A percentile compares a stretch with the other conserved stretches of the same genome.
Conservation (phyloP, 2,113 vertebrate genomes). For the Takifugu bimaculatus region DNA sequence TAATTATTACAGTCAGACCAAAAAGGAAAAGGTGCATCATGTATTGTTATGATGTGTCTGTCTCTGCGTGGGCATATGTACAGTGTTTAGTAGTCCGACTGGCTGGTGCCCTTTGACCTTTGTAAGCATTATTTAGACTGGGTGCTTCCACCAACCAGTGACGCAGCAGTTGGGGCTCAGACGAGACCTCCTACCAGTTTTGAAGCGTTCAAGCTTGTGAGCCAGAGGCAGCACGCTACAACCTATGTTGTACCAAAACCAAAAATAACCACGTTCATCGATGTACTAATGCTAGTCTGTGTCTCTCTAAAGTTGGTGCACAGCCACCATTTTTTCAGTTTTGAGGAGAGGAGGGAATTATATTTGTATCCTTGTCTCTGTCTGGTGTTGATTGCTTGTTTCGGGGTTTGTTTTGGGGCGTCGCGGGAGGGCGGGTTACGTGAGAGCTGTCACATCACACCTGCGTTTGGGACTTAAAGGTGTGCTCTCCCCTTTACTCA, state of each 20-base stretch:
- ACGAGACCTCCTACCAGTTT: slow-evolving; percentile 43
- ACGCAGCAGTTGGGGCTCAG: slow-evolving; percentile 42
- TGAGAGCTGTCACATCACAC: slow-evolving; percentile 50
- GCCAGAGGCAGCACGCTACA: slow-evolving; percentile 56
- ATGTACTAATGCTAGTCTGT: slow-evolving; percentile 67
- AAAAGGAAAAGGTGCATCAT: slow-evolving; percentile 71
- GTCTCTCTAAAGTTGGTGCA: slow-evolving; percentile 53
- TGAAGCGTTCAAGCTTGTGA: slow-evolving; percentile 47
- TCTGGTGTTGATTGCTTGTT: slow-evolving; percentile 62
- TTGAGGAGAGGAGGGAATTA: slow-evolving; percentile 63
- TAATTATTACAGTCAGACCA: slow-evolving; percentile 75
- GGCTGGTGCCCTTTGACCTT: slow-evolving; percentile 55
- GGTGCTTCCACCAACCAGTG: slow-evolving; percentile 56
- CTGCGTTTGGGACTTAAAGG: neutral
- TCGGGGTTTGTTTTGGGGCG: slow-evolving; percentile 25
- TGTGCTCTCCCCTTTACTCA: slow-evolving; percentile 50
- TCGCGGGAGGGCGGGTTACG: slow-evolving; percentile 41
- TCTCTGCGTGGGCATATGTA: slow-evolving; percentile 64
- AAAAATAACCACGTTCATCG: slow-evolving; percentile 72
- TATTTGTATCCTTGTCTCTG: slow-evolving; percentile 66
- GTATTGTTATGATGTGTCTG: slow-evolving; percentile 61
- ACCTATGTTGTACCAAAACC: slow-evolving; percentile 73
- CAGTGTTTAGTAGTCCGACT: slow-evolving; percentile 57
- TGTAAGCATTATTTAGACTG: slow-evolving; percentile 52
- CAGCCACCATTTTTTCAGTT: slow-evolving; percentile 58